Conservation (phyloP, 1,140 invertebrate genomes). For the Drosophila mayri region DNA sequence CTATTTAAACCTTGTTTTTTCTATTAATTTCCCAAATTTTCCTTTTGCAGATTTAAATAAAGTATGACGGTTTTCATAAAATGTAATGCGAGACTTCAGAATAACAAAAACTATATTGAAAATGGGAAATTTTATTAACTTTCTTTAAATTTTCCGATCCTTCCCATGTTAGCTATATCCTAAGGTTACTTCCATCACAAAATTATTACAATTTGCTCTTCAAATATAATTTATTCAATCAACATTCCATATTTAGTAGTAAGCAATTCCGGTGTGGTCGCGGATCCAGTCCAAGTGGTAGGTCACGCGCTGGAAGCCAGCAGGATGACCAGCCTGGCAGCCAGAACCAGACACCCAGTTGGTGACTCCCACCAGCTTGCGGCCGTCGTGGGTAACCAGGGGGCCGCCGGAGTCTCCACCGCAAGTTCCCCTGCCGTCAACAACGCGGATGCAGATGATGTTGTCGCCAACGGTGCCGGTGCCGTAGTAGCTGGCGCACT, state of each 20-base stretch:
- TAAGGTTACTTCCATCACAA: neutral
- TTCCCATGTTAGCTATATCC: too few relatives aligned
- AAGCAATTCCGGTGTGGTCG: constrained; percentile 34
- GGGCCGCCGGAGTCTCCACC: constrained; percentile 86
- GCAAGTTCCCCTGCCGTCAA: constrained; percentile 52
- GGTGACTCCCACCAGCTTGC: constrained; percentile 85
- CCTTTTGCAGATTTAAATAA: neutral
- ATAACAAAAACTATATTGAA: neutral
- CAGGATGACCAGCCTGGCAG: constrained; percentile 31
- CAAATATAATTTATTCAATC: constrained; percentile 9
- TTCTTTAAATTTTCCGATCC: neutral
- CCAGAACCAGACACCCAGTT: constrained; percentile 51
- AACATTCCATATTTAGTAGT: constrained; percentile 13
- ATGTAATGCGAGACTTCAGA: neutral
- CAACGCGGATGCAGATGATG: constrained; percentile 48
- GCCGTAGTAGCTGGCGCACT: constrained; percentile 31
- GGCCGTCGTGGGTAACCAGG: constrained; percentile 80
- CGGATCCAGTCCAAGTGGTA: constrained; percentile 45
- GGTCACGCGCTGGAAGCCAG: constrained; percentile 44
- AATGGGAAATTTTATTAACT: neutral
- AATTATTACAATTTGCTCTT: neutral
- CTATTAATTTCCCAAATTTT: neutral
- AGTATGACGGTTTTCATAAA: neutral
- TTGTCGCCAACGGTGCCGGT: constrained; percentile 24
- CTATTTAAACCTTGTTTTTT: too few relatives aligned